Percentiles rank a stretch among this genome's conserved stretches.
phyloP scores from a whole-genome alignment of 2,113 vertebrate species.

The Plecturocebus donacophilus region DNA sequence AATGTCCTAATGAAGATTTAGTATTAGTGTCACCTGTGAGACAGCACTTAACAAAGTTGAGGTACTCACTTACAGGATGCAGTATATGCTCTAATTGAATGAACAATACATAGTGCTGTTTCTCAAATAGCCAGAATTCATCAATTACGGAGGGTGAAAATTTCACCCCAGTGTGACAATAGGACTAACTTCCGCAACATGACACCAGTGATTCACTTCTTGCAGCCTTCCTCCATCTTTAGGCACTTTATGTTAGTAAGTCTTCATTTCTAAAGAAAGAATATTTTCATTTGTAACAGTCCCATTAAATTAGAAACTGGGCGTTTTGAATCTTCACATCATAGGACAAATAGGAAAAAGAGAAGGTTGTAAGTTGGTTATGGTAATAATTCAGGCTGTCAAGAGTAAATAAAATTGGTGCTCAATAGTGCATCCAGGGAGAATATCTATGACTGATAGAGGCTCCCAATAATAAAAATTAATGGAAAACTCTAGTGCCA shows the following conservation, averaged over 20 bases:
- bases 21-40: neutral
- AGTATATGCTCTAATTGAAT: neutral
- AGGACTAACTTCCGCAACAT: neutral
- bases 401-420: neutral
- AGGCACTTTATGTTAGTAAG: neutral
- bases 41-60: neutral
- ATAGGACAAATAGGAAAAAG: neutral
- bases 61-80: neutral
- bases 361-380: neutral
- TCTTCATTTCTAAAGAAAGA: neutral
- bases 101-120: neutral
- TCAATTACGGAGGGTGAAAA: neutral
- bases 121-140: neutral
- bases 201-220: neutral
- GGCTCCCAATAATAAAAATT: neutral
- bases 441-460: neutral
- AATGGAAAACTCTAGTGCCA: neutral
- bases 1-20: neutral
- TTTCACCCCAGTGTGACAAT: neutral
- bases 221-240: neutral
- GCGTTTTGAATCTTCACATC: neutral
- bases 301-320: neutral
- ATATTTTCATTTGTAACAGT: neutral
- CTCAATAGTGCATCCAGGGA: neutral
- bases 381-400: neutral